phyloP scores from a whole-genome alignment of 2,888 invertebrate species.

The Trileptium ribeirensis region DNA sequence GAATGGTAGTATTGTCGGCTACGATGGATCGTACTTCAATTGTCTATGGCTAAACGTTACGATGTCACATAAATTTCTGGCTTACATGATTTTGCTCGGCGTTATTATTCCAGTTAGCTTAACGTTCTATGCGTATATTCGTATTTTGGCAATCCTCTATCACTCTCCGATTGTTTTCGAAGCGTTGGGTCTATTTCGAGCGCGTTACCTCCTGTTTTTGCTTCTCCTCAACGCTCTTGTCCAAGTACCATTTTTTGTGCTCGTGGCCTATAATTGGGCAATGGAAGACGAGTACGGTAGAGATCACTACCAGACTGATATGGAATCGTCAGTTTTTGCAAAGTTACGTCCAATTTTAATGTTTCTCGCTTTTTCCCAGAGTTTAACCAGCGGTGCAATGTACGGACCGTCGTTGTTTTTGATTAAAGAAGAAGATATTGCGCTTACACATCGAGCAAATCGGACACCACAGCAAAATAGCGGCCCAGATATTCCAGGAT shows the following conservation, averaged over 20 bases:
- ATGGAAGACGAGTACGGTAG: neutral
- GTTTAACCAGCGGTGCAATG: constrained; percentile 25
- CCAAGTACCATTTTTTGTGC: constrained; percentile 7
- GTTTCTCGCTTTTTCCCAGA: constrained; percentile 14
- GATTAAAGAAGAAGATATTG: constrained; percentile 51
- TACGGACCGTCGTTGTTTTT: constrained; percentile 47
- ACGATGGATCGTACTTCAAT: constrained; percentile 40
- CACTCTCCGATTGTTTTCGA: constrained; percentile 50
- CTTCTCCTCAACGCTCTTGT: constrained; percentile 39
- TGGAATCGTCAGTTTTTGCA: neutral
- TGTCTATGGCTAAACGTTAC: constrained; percentile 47
- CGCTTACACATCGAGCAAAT: constrained; percentile 31
- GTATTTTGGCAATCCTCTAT: constrained; percentile 47
- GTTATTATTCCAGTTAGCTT: constrained; percentile 38
- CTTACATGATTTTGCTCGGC: constrained; percentile 48
- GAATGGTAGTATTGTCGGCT: constrained; percentile 46
- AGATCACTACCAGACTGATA: neutral
- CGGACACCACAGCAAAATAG: neutral
- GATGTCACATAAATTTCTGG: constrained; percentile 47
- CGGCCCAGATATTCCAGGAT: neutral
- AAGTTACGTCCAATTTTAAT: constrained; percentile 34
- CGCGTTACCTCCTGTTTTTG: constrained; percentile 46
- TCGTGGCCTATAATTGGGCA: neutral
- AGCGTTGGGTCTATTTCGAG: constrained; percentile 46
- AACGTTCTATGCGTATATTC: constrained; percentile 47